Evolutionary conservation across 1,140 invertebrate genomes (phyloP).

Genomic region (Vanessa tameamea): DNA sequence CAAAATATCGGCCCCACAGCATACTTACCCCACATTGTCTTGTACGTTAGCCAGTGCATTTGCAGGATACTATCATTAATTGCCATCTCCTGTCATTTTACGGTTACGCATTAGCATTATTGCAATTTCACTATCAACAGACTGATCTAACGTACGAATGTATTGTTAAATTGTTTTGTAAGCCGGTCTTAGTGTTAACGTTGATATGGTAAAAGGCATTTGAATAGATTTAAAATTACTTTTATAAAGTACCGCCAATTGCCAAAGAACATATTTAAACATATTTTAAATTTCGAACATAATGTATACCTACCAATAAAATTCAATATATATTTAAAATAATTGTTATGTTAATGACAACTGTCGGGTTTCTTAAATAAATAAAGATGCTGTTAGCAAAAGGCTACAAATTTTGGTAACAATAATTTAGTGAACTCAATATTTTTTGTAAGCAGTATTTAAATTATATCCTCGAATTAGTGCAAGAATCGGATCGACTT

Average conservation of each 20-base stretch:
- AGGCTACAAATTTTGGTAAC: too few species aligned
- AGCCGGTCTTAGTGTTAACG: constrained; percentile 25
- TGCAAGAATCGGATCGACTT: too few species aligned
- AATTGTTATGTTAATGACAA: too few species aligned
- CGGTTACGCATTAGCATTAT: constrained; percentile 74
- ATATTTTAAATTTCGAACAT: too few species aligned
- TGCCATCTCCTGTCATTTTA: constrained; percentile 75
- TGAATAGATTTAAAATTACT: constrained; percentile 5
- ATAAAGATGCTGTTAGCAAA: too few species aligned
- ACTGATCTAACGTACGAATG: constrained; percentile 52
- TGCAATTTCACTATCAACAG: constrained; percentile 57
- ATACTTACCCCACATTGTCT: constrained; percentile 51
- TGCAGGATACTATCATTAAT: constrained; percentile 63
- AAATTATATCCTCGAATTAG: too few species aligned
- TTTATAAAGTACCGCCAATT: not conserved
- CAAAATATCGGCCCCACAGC: constrained; percentile 25
- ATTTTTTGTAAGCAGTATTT: too few species aligned
- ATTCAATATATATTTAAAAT: too few species aligned
- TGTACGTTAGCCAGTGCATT: constrained; percentile 49
- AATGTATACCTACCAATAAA: too few species aligned
- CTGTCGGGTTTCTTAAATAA: too few species aligned
- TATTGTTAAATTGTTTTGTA: constrained; percentile 41
- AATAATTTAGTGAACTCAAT: too few species aligned
- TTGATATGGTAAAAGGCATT: constrained; percentile 26
- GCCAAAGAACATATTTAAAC: not conserved